Base-by-base conservation (phyloP, 1,140 invertebrate species). In the Papilio helenus region DNA sequence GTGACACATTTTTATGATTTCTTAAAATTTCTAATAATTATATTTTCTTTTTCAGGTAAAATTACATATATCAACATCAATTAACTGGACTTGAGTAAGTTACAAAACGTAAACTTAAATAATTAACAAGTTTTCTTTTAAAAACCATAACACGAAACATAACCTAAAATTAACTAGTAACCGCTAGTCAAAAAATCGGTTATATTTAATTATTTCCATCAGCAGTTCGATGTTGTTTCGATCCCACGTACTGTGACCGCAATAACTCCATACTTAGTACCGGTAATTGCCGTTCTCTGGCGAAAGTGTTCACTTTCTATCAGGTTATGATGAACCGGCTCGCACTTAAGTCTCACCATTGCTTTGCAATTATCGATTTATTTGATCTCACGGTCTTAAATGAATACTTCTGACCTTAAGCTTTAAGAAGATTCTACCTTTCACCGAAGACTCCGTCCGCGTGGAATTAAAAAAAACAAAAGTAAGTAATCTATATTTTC, bases 261-360 rank as follows among this genome's bases (percentile, higher is more conserved):
- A 20, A 74, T 46, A 74, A 23, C 18, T 74, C 23, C n/a, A 74
- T 49, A 55, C 51, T n/a, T 55, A 51, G 42, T 51, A 74, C 72
- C 42, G 72, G 72, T 74, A 74, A 74, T 74, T 74, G 44, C 44
- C 26, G 34, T 26, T 72, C 68, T 9, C 8, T 49, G 72, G 72
- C 72, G 72, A 74, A 74, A 74, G 72, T 74, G 72, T 5, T 74
- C 39, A 74, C 72, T 74, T 74, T 74, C 72, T 74, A 51, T 46
- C 72, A 26, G 14, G 72, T 74, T 74, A 74, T 74, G 42, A 44
- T 39, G n/a, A 34, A 72, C 34, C 39, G 71, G 71, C 34, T 39
- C 42, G 61, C 18, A 68, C 61, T 61, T 23, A 23, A 61, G 23
- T 61, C 58, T 61, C 58, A 61, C 58, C 20, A 68, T 16, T 16